Conservation (phyloP, 2,888 invertebrate genomes). For the Hecatera dysodea region DNA sequence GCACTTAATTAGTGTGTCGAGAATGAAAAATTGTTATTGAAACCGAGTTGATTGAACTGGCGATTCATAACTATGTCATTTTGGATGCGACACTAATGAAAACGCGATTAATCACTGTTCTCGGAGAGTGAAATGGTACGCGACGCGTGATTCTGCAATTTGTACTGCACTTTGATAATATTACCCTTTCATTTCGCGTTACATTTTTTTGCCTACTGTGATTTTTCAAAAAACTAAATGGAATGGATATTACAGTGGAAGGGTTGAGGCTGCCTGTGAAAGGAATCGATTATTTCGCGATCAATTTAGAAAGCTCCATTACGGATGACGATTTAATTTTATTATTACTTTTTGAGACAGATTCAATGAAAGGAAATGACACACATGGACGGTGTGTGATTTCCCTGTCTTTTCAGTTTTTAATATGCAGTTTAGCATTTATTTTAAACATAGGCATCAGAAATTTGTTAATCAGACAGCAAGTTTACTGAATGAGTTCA, state of each 20-base stretch:
- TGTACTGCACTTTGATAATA: constrained; percentile 72
- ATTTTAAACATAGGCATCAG: not conserved
- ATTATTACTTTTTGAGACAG: not conserved
- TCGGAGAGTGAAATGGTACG: constrained; percentile 77
- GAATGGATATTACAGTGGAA: constrained; percentile 53
- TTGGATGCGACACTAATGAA: constrained; percentile 88
- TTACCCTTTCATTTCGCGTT: constrained; percentile 61
- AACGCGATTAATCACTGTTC: constrained; percentile 85
- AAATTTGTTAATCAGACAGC: not conserved
- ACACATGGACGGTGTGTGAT: no score
- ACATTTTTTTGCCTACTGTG: constrained; percentile 55
- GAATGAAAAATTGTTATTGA: constrained; percentile 91
- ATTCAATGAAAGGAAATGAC: not conserved
- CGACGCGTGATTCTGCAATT: constrained; percentile 80
- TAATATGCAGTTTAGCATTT: not conserved
- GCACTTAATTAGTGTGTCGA: constrained; percentile 90
- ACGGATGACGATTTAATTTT: constrained; percentile 19
- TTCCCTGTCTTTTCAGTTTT: not conserved
- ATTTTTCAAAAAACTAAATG: constrained; percentile 59
- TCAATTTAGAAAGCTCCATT: constrained; percentile 36
- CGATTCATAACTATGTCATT: constrained; percentile 90
- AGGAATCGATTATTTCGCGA: constrained; percentile 51
- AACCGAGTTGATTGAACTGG: constrained; percentile 89
- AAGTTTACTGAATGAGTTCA: constrained; percentile 28
- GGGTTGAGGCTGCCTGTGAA: constrained; percentile 51